These are phyloP conservation scores for Leptopterna dolabrata DNA, from an alignment of 2,888 invertebrate genomes.

Conservation along the genomic window DNA sequence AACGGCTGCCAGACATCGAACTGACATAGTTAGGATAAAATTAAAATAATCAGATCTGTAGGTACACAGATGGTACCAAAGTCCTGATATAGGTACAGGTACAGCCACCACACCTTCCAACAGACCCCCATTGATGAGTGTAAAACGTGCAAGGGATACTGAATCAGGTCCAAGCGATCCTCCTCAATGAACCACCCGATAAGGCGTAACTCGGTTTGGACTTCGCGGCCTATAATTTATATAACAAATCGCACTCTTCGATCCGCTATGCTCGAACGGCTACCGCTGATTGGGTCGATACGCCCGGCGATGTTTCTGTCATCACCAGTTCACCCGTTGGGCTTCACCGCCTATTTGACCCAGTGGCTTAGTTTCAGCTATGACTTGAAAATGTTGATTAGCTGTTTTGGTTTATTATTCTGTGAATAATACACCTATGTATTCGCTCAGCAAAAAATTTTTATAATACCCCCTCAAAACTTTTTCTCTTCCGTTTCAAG, in stretches of 20 bases:
- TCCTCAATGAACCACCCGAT: not conserved
- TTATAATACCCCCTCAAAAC: no score
- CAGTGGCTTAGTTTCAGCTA: not conserved
- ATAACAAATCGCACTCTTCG: slow-evolving; percentile 14
- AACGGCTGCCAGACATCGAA: no score
- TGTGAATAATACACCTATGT: no score
- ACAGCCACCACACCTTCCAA: not conserved
- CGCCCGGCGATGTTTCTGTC: not conserved
- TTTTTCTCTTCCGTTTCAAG: no score
- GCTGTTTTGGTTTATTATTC: no score
- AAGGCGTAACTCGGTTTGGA: not conserved
- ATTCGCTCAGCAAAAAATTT: no score
- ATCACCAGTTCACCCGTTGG: not conserved
- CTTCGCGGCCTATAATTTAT: not conserved
- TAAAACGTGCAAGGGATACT: not conserved
- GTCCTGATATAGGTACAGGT: not conserved
- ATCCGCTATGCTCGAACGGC: slow-evolving; percentile 5
- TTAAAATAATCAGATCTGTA: no score
- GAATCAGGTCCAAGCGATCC: not conserved
- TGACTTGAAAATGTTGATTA: no score
- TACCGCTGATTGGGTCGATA: not conserved
- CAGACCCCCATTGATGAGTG: not conserved
- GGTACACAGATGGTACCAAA: no score
- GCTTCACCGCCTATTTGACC: not conserved
- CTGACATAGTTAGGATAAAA: no score